Evolutionary conservation across 2,797 vertebrate genomes (phyloP).

Genomic region (Rhabdophis nuchalis): DNA sequence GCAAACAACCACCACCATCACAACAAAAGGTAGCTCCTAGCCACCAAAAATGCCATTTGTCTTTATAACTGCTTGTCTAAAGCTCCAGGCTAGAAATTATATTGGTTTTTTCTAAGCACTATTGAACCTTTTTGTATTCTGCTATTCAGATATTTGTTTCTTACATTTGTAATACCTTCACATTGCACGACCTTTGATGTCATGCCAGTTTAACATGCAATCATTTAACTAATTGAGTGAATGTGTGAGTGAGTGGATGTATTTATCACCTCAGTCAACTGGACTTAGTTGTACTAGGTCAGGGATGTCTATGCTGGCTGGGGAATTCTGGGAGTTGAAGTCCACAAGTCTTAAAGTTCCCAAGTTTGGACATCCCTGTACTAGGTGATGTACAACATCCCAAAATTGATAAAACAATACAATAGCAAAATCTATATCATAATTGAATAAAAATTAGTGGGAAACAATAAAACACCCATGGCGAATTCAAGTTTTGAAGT

Average conservation of each 20-base stretch:
- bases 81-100: neutral
- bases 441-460: neutral
- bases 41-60: neutral
- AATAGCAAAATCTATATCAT: neutral
- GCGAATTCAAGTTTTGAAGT: neutral
- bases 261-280: neutral
- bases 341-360: no score
- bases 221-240: neutral
- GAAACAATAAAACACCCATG: neutral
- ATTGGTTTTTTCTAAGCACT: neutral
- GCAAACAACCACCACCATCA: neutral
- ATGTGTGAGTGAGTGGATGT: neutral
- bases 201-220: neutral
- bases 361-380: no score
- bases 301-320: no score
- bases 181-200: neutral
- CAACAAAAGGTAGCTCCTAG: neutral
- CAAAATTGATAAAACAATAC: neutral
- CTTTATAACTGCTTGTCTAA: neutral
- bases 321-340: no score
- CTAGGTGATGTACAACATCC: neutral
- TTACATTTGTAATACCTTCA: neutral
- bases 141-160: neutral
- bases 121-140: neutral
- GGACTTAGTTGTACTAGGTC: neutral